Evolutionary conservation across 2,888 invertebrate species (phyloP).

Genomic region (Nomada ruficornis): DNA sequence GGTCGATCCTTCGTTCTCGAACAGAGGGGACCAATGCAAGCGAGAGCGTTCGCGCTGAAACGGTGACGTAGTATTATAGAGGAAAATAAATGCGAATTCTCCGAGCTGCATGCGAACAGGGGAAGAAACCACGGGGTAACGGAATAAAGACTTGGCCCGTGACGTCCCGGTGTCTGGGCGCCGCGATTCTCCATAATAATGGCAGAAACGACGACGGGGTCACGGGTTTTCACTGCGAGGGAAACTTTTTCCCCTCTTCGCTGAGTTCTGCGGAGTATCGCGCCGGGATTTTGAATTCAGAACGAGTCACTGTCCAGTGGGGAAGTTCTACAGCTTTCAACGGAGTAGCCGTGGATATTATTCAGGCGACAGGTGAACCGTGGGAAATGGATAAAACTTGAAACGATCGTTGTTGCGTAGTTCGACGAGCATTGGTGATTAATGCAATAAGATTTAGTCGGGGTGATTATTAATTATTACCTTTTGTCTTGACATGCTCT

Average conservation of each 20-base stretch:
- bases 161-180: not conserved
- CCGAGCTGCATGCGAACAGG: slow-evolving; percentile 30
- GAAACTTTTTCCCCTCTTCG: slow-evolving; percentile 1
- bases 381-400: not conserved
- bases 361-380: not conserved
- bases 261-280: not conserved
- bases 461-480: no score
- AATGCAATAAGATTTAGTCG: no score
- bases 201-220: not conserved
- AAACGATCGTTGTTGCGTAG: not conserved
- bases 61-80: slow-evolving; percentile 6
- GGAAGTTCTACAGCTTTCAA: not conserved
- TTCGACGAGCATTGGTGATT: not conserved
- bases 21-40: slow-evolving; percentile 7
- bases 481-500: no score
- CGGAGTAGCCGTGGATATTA: not conserved
- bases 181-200: slow-evolving; percentile 11
- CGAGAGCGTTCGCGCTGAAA: slow-evolving; percentile 5
- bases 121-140: not conserved
- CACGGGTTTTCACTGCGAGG: not conserved
- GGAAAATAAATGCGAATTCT: slow-evolving; percentile 42
- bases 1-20: not conserved
- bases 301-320: not conserved
- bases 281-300: not conserved
- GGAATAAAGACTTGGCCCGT: slow-evolving; percentile 9